Percentiles rank a stretch among this genome's conserved stretches.
These are phyloP conservation scores for Athripsodes cinereus DNA, from an alignment of 2,888 invertebrate species.

Conservation along the genomic window DNA sequence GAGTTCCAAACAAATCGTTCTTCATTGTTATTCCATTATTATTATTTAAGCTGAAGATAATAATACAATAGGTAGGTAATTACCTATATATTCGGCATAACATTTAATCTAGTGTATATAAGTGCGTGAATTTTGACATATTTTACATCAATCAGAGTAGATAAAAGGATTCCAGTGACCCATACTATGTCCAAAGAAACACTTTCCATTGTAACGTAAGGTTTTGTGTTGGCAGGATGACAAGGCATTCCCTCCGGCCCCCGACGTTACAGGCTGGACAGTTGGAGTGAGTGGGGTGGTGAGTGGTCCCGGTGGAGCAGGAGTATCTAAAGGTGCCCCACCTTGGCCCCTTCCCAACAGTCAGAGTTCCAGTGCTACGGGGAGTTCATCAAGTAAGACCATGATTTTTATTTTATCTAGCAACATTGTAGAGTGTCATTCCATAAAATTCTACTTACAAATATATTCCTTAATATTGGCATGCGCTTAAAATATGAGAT, in stretches of 20 bases:
- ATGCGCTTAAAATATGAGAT: too few relatives aligned
- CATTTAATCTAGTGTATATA: too few relatives aligned
- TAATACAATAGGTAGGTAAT: too few relatives aligned
- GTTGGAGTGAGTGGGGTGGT: constrained; percentile 30
- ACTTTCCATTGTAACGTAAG: constrained; percentile 2
- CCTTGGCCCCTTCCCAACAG: constrained; percentile 47
- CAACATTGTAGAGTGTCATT: too few relatives aligned
- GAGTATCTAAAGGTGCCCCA: constrained; percentile 44
- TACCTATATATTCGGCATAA: too few relatives aligned
- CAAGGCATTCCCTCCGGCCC: constrained; percentile 47
- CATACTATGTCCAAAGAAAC: background rate
- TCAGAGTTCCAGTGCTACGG: constrained; percentile 55
- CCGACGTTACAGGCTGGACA: constrained; percentile 51
- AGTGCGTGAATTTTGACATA: background rate
- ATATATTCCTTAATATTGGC: too few relatives aligned
- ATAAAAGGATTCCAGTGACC: background rate
- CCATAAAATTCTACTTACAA: too few relatives aligned
- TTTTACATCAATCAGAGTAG: background rate
- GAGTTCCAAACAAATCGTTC: too few relatives aligned
- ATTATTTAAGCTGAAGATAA: too few relatives aligned
- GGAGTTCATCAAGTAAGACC: constrained; percentile 53
- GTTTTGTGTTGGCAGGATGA: constrained; percentile 36
- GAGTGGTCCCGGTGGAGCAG: constrained; percentile 29
- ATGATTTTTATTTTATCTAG: too few relatives aligned
- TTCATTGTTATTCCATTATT: too few relatives aligned